Evolutionary conservation across 2,888 invertebrate genomes (phyloP).

Genomic region (Zhuqinia jingwanae): DNA sequence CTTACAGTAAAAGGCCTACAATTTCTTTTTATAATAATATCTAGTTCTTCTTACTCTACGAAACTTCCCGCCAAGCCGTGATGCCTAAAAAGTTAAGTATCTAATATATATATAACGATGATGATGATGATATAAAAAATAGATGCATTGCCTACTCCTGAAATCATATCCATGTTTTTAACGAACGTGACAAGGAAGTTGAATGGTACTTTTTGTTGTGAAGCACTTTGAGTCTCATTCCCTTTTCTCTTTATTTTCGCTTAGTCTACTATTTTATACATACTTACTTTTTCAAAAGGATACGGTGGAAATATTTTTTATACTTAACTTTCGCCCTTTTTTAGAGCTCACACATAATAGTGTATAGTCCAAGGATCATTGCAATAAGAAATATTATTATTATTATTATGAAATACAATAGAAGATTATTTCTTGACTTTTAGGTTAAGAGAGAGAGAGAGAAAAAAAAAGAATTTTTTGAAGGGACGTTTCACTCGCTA

Average conservation of each 20-base stretch:
- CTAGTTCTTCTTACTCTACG: no score
- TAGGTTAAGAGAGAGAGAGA: no score
- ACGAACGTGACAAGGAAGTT: constrained; percentile 68
- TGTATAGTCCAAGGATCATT: not conserved
- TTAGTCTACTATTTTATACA: no score
- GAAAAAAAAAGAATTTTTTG: constrained; percentile 23
- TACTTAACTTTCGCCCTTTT: constrained; percentile 10
- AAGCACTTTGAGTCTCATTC: constrained; percentile 40
- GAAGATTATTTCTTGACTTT: constrained; percentile 36
- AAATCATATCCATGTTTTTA: constrained; percentile 72
- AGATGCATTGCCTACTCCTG: constrained; percentile 51
- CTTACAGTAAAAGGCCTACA: no score
- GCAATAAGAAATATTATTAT: constrained; percentile 23
- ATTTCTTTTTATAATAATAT: no score
- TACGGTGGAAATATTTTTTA: constrained; percentile 18
- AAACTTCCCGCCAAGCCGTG: no score
- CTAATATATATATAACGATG: no score
- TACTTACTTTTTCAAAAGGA: not conserved
- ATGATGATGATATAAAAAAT: not conserved
- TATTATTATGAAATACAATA: constrained; percentile 30
- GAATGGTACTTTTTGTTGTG: constrained; percentile 60
- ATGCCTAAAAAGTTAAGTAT: no score
- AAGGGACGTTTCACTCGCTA: not conserved
- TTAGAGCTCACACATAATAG: not conserved
- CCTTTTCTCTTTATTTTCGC: constrained; percentile 21